phyloP scores from a whole-genome alignment of 2,797 vertebrate species.

The Molossus molossus region DNA sequence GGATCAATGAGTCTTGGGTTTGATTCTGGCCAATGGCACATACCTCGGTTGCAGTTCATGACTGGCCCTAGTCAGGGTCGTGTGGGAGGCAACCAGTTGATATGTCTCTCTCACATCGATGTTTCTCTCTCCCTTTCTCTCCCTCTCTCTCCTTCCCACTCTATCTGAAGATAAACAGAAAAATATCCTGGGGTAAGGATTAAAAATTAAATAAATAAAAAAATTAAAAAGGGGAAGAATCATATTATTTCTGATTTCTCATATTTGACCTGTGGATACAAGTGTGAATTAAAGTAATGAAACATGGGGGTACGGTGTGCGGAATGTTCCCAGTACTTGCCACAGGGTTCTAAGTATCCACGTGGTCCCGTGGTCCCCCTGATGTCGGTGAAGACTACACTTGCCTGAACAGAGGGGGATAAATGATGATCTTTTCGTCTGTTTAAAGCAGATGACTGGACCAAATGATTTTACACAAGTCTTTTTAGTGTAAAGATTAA shows the following conservation, averaged over 20 bases:
- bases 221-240: neutral
- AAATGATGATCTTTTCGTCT: neutral
- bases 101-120: no score
- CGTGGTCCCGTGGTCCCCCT: neutral
- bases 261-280: neutral
- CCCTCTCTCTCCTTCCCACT: no score
- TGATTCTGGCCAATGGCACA: no score
- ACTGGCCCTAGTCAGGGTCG: no score
- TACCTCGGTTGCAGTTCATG: no score
- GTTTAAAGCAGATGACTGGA: neutral
- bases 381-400: neutral
- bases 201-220: no score
- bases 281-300: neutral
- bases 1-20: no score
- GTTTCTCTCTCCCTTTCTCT: no score
- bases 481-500: constrained; percentile 29
- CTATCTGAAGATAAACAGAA: no score
- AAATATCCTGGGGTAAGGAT: no score
- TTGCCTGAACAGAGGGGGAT: neutral
- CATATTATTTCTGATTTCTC: no score
- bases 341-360: neutral
- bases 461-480: neutral
- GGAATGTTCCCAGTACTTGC: neutral
- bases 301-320: neutral
- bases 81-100: no score